Conservation (phyloP, 2,888 invertebrate genomes). For the Cynaeus angustus region DNA sequence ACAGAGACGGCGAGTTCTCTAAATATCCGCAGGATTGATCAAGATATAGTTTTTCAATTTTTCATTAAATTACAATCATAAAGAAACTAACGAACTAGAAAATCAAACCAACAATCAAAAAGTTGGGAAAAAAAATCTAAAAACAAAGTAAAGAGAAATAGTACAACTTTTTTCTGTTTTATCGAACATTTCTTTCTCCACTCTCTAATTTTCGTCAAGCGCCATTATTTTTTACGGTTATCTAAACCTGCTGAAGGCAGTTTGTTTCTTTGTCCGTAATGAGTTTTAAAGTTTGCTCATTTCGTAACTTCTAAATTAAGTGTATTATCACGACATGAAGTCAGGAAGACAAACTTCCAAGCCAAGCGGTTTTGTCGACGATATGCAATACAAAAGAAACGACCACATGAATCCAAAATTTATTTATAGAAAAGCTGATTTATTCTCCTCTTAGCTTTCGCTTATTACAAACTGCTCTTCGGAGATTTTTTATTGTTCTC, state of each 20-base stretch:
- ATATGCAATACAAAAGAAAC: conserved; percentile 19
- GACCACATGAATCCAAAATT: background rate
- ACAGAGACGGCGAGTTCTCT: too few relatives aligned
- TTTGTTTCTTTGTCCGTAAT: conserved; percentile 1
- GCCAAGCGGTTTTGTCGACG: background rate
- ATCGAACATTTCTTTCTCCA: too few relatives aligned
- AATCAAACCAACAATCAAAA: too few relatives aligned
- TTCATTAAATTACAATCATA: too few relatives aligned
- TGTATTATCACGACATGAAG: conserved; percentile 20
- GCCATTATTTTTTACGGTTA: background rate
- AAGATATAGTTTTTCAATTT: too few relatives aligned
- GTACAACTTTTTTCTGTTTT: too few relatives aligned
- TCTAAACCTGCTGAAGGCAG: background rate
- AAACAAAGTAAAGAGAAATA: too few relatives aligned
- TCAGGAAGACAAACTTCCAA: background rate
- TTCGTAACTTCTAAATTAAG: conserved; percentile 11
- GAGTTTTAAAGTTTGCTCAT: conserved; percentile 16
- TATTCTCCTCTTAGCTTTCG: conserved; percentile 11
- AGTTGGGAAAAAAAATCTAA: too few relatives aligned
- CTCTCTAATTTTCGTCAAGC: too few relatives aligned
- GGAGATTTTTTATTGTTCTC: conserved; percentile 22
- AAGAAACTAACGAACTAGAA: too few relatives aligned
- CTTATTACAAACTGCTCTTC: conserved; percentile 21
- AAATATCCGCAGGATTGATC: too few relatives aligned
- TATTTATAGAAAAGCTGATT: conserved; percentile 10